Percentiles rank a stretch among this genome's conserved stretches.
phyloP scores from a whole-genome alignment of 2,797 vertebrate genomes.

The Siniperca scherzeri region DNA sequence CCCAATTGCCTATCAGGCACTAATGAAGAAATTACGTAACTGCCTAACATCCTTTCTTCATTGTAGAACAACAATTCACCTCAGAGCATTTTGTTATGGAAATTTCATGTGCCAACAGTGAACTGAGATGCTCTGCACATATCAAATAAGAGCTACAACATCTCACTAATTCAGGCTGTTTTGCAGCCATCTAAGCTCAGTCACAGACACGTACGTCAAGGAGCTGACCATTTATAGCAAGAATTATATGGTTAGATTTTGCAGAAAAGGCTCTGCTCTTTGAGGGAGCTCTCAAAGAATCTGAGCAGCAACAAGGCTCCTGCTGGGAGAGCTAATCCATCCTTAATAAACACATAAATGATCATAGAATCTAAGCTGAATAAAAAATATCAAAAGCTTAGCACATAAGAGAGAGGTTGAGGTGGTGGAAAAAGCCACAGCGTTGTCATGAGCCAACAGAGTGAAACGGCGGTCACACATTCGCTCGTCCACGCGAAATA shows the following conservation, averaged over 20 bases:
- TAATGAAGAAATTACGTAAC: constrained; percentile 40
- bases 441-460: neutral
- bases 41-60: constrained; percentile 7
- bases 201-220: neutral
- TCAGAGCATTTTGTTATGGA: constrained; percentile 22
- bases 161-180: constrained; percentile 11
- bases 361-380: neutral
- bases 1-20: constrained; percentile 14
- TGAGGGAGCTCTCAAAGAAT: neutral
- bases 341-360: neutral
- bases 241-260: neutral
- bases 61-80: constrained; percentile 29
- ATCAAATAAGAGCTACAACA: neutral
- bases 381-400: neutral
- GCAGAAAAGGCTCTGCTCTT: neutral
- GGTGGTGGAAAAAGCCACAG: neutral
- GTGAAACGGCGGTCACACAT: neutral
- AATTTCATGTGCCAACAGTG: constrained; percentile 16
- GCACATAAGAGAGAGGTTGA: too few relatives aligned
- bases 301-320: neutral
- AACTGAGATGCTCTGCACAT: constrained; percentile 12
- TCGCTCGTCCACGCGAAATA: neutral
- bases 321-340: constrained; percentile 2
- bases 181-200: neutral
- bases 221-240: neutral